phyloP scores from a whole-genome alignment of 2,113 vertebrate species.

The Lathamus discolor region DNA sequence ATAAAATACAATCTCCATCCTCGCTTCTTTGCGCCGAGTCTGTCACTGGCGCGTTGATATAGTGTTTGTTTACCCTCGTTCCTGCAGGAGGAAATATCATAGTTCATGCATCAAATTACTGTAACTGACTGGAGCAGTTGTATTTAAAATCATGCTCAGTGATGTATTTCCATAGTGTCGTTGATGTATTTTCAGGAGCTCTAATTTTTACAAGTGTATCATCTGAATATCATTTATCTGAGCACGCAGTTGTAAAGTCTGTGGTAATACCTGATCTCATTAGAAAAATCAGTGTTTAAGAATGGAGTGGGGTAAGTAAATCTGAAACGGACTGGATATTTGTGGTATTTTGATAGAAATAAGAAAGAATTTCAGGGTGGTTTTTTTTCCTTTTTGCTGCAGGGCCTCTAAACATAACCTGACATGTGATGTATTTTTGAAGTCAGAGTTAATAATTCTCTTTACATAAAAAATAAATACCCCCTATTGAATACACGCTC shows the following conservation, averaged over 20 bases:
- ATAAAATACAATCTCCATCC: constrained; percentile 74
- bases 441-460: constrained; percentile 84
- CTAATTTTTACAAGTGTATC: constrained; percentile 61
- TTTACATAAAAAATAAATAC: constrained; percentile 82
- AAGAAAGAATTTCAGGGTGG: constrained; percentile 67
- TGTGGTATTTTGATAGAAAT: constrained; percentile 76
- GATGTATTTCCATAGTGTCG: constrained; percentile 51
- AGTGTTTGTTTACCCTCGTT: constrained; percentile 75
- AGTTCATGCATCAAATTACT: constrained; percentile 78
- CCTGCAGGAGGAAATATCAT: constrained; percentile 69
- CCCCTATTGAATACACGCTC: constrained; percentile 71
- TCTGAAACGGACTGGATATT: constrained; percentile 73
- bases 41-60: constrained; percentile 70
- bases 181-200: constrained; percentile 62
- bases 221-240: constrained; percentile 54
- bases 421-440: constrained; percentile 82
- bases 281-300: constrained; percentile 65
- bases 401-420: constrained; percentile 78
- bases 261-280: constrained; percentile 51
- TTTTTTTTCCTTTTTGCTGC: constrained; percentile 71
- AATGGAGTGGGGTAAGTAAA: constrained; percentile 70
- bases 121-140: constrained; percentile 73
- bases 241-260: constrained; percentile 27
- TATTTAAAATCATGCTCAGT: constrained; percentile 71
- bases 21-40: constrained; percentile 62